These are phyloP conservation scores for Hyphantria cunea DNA, from an alignment of 1,140 invertebrate genomes.

Conservation along the genomic window DNA sequence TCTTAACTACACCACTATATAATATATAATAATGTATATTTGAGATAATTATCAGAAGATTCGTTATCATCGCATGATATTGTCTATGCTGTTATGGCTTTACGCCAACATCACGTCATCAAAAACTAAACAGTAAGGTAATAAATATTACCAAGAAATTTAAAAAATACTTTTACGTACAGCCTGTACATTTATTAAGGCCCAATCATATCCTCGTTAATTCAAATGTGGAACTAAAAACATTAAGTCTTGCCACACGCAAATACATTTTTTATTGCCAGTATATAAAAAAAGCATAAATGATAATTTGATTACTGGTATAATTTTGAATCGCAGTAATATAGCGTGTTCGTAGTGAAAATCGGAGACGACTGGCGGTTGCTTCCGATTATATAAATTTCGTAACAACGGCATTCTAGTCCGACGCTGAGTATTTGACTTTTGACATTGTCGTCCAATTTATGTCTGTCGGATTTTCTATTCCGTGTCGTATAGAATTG, in stretches of 20 bases:
- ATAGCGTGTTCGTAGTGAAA: conserved; percentile 25
- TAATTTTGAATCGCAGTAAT: conserved; percentile 7
- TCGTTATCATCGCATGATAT: too few relatives aligned
- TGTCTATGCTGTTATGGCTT: too few relatives aligned
- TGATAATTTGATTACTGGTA: conserved; percentile 9
- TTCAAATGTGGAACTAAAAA: not conserved
- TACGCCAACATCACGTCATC: too few relatives aligned
- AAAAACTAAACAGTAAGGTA: too few relatives aligned
- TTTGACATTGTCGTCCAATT: conserved; percentile 54
- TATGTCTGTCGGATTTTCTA: conserved; percentile 39
- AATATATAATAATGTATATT: too few relatives aligned
- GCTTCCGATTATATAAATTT: conserved; percentile 40
- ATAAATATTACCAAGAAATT: too few relatives aligned
- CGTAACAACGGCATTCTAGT: conserved; percentile 40
- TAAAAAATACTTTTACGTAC: too few relatives aligned
- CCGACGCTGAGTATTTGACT: conserved; percentile 43
- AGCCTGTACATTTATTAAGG: too few relatives aligned
- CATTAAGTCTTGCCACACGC: not conserved
- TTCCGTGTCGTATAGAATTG: conserved; percentile 42
- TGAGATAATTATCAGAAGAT: too few relatives aligned
- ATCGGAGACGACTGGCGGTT: conserved; percentile 5
- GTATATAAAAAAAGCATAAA: not conserved
- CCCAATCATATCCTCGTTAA: too few relatives aligned
- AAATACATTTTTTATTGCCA: too few relatives aligned
- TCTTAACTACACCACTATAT: too few relatives aligned